Evolutionary conservation across 2,797 vertebrate genomes (phyloP), one percentile per base, ranked within the genome.

Genomic region (Enteromius mattozi): DNA sequence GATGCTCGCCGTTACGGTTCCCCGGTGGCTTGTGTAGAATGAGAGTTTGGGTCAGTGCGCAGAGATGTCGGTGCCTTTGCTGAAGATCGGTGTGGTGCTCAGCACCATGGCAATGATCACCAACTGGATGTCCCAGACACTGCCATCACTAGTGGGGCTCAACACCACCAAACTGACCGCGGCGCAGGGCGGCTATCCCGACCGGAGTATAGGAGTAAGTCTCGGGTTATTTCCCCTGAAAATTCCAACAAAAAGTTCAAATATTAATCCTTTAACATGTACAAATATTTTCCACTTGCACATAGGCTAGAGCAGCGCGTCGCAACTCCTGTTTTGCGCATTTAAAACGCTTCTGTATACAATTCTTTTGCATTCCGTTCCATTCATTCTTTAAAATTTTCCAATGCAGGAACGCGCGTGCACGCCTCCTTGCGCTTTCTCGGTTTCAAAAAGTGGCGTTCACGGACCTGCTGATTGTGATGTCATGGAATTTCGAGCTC

Each of bases 91-190:
- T 89, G 97, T 97, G 91, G 96, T 98, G 93, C 97, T 98, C 89
- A 98, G 97, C 96, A 98, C 97, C 93, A 97, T 97, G 97, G 97
- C 97, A 88, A 97, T 98, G 97, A 97, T 98, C 91, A 97, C 97
- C 94, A 98, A 97, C 96, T 98, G 97, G 97, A 97, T 98, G 97
- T 98, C 96, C 91, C 97, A 98, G 95, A 98, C 97, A 82, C 94
- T 98, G 93, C 97, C 97, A 85, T 96, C 97, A 49, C 93, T 98
- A 90, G 97, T 97, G 92, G 97, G 97, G 91, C 96, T 99, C 90
- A 99, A 98, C 90, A 97, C 96, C 86, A 98, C 97, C 92, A 96
- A 94, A 94, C 94, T 99, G 84, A 96, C 96, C 86, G 97, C 96
- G 82, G 98, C 97, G 87, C 95, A 96, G 88, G 96, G 96, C 86